Conservation (phyloP, 2,888 invertebrate species). For the Epirrhoe alternata region DNA sequence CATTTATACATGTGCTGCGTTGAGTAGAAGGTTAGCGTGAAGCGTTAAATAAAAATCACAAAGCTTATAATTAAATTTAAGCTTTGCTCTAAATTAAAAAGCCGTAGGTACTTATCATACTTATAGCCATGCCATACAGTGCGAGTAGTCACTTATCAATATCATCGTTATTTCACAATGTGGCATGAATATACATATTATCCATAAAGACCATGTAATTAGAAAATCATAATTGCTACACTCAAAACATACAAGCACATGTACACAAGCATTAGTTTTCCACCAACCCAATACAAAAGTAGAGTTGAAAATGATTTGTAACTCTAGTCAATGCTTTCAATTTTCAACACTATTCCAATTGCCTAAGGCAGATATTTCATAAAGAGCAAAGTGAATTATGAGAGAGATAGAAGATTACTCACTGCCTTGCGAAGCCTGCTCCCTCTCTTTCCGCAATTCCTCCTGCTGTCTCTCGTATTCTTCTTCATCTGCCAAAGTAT, state of each 20-base stretch:
- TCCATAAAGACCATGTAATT: neutral
- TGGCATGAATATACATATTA: neutral
- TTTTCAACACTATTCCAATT: neutral
- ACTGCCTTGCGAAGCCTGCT: slow-evolving; percentile 69
- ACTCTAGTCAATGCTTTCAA: neutral
- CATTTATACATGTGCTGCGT: neutral
- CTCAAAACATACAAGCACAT: neutral
- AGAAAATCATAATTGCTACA: neutral
- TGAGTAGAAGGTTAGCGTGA: slow-evolving; percentile 2
- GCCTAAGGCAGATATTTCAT: neutral
- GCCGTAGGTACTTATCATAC: too few relatives aligned
- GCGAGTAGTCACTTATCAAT: neutral
- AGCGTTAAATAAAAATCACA: neutral
- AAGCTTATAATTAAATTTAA: neutral
- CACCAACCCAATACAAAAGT: neutral
- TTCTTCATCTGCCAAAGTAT: slow-evolving; percentile 75
- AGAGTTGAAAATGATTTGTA: too few relatives aligned
- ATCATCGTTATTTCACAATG: neutral
- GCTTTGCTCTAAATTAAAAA: neutral
- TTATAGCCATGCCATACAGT: neutral
- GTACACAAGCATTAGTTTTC: too few relatives aligned
- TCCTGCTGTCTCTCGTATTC: slow-evolving; percentile 77
- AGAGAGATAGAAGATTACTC: slow-evolving; percentile 51
- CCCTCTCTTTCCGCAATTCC: slow-evolving; percentile 66
- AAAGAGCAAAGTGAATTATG: neutral